These are phyloP conservation scores for Camptogramma bilineatum DNA, from an alignment of 2,888 invertebrate genomes.

Conservation along the genomic window DNA sequence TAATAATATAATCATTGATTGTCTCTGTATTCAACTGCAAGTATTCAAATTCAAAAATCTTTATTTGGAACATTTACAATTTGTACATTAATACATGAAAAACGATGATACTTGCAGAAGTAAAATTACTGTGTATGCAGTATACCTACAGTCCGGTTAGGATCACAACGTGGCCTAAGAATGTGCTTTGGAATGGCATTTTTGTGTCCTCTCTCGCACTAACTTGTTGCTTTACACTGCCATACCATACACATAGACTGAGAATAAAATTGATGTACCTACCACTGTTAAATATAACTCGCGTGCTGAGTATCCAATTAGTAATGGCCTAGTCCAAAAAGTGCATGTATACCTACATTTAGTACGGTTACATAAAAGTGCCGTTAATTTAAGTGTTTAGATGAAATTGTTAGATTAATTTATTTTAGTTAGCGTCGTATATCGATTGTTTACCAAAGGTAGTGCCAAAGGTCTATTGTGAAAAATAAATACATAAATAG, in stretches of 20 bases:
- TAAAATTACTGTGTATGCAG: too few relatives aligned
- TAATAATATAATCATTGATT: too few relatives aligned
- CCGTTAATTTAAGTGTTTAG: conserved; percentile 9
- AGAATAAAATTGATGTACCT: background rate
- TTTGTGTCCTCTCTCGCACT: background rate
- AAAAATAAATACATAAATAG: conserved; percentile 41
- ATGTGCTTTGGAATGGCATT: background rate
- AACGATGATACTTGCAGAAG: too few relatives aligned
- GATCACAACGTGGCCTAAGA: background rate
- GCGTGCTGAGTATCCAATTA: background rate
- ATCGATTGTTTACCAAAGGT: conserved; percentile 39
- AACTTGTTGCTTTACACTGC: background rate
- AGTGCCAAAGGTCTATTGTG: conserved; percentile 52
- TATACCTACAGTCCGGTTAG: background rate
- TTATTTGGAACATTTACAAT: too few relatives aligned
- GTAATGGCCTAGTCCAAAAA: background rate
- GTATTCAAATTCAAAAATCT: too few relatives aligned
- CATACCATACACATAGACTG: conserved; percentile 5
- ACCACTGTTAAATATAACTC: background rate
- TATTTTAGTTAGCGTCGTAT: conserved; percentile 24
- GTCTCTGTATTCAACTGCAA: too few relatives aligned
- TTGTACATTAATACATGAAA: too few relatives aligned
- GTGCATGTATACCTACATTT: background rate
- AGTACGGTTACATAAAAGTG: conserved; percentile 1
- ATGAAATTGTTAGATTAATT: conserved; percentile 19